Evolutionary conservation across 2,113 vertebrate genomes (phyloP), one percentile per base, ranked within the genome.

Genomic region (Clarias magur): DNA sequence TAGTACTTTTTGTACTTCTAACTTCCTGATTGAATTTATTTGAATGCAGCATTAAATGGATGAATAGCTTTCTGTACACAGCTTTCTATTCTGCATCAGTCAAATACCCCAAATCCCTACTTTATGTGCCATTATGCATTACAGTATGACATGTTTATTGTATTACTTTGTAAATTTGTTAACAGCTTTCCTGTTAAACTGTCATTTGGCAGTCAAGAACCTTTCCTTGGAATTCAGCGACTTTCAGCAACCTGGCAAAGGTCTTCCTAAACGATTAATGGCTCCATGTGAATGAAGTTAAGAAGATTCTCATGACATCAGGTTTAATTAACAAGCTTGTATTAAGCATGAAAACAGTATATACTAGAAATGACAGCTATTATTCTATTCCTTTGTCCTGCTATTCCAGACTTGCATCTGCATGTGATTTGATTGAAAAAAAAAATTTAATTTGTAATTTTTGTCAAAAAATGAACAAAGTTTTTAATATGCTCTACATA

Each of bases 341-440:
- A 95, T 95, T 95, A 92, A 93, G 92, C 95, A 95, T 93, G 93
- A 95, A 95, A 96, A 96, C 94, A 95, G 95, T 95, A 93, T 95
- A 95, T 88, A 93, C 92, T 95, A 94, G 92, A 93, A 93, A 95
- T 95, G 94, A 95, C 89, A 92, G 65, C 91, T 89, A 93, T 93
- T 95, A 91, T 34, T 34, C 34, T 34, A 34, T 34, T 34, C 34
- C 34, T 34, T 2, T 34, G 34, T 34, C 34, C 34, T 34, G 34
- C 34, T 34, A 34, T 34, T 34, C 34, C 34, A 34, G 94, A 95
- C 95, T 95, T 73, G 84, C 75, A 92, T 95, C 94, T 93, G 90
- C 17, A 2, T 70, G 62, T 94, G 93, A 95, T 94, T 91, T 88
- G 85, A 91, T 95, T n/a, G n/a, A n/a, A n/a, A n/a, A n/a, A n/a